These are phyloP conservation scores for Ictalurus punctatus DNA, from an alignment of 2,113 vertebrate genomes.

Conservation along the genomic window DNA sequence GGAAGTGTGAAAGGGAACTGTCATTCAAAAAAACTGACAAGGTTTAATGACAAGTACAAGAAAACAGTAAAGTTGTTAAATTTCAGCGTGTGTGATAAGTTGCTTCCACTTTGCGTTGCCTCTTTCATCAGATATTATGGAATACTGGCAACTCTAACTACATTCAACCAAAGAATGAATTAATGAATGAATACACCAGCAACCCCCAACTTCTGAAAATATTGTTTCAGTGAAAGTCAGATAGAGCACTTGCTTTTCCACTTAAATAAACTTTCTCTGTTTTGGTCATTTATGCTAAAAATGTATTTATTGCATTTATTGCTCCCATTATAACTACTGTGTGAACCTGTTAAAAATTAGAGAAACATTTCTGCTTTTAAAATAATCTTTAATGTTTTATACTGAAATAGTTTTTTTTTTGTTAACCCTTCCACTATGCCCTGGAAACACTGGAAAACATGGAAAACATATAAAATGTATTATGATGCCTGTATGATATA, in stretches of 20 bases:
- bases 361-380: background rate
- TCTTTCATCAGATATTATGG: conserved; percentile 13
- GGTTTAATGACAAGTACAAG: conserved; percentile 38
- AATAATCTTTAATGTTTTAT: background rate
- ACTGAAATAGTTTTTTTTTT: background rate
- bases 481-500: too few species aligned
- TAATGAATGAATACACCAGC: background rate
- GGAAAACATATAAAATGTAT: too few species aligned
- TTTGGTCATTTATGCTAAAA: background rate
- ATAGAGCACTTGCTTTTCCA: background rate
- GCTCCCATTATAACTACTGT: background rate
- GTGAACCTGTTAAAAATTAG: background rate
- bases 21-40: conserved; percentile 51
- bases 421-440: background rate
- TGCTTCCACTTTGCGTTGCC: conserved; percentile 3
- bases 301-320: background rate
- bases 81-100: conserved; percentile 18
- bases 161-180: conserved; percentile 16
- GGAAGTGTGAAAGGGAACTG: conserved; percentile 64
- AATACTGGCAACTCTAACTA: conserved; percentile 24
- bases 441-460: too few species aligned
- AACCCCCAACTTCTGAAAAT: background rate
- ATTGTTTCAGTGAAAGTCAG: background rate
- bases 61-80: conserved; percentile 33
- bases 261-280: background rate